A percentile compares a stretch with the other conserved stretches of the same genome.
phyloP scores from a whole-genome alignment of 37 sponge, comb jelly and placozoan genomes.

The Ianthella basta region DNA sequence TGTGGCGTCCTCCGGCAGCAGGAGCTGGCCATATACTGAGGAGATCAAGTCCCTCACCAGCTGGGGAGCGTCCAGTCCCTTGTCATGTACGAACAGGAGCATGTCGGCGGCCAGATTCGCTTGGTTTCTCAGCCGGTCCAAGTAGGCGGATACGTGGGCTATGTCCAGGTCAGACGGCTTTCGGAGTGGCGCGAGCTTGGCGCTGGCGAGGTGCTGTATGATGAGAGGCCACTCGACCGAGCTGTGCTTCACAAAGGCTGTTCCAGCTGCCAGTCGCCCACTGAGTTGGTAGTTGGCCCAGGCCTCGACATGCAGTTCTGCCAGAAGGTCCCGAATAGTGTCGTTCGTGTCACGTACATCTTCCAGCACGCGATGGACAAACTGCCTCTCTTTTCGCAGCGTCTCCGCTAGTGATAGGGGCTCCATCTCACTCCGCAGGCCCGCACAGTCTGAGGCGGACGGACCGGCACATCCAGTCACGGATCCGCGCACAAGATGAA shows the following conservation, averaged over 20 bases:
- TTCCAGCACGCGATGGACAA: constrained; percentile 33
- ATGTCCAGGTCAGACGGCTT: not conserved
- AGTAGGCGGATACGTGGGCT: not conserved
- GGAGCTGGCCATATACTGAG: constrained; percentile 62
- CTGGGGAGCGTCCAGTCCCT: constrained; percentile 51
- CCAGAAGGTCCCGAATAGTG: not conserved
- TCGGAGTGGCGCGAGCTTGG: not conserved
- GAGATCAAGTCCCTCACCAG: constrained; percentile 56
- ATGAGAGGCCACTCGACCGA: constrained; percentile 8
- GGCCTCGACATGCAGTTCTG: not conserved
- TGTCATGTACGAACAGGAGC: constrained; percentile 16
- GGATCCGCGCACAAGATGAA: not conserved
- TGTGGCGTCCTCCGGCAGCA: constrained; percentile 44
- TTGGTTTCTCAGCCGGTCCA: not conserved
- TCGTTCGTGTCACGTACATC: constrained; percentile 10
- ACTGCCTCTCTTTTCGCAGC: constrained; percentile 59
- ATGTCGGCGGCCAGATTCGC: not conserved
- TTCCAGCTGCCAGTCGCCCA: constrained; percentile 6
- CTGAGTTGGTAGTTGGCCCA: constrained; percentile 26
- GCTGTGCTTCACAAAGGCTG: constrained; percentile 3
- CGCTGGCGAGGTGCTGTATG: not conserved
- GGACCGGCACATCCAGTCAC: not conserved
- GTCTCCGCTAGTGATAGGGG: constrained; percentile 41
- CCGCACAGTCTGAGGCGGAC: constrained; percentile 6
- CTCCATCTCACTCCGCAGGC: not conserved